A percentile compares a stretch with the other conserved stretches of the same genome.
Evolutionary conservation across 2,888 invertebrate genomes (phyloP).

Genomic region (Cantharis nigra): DNA sequence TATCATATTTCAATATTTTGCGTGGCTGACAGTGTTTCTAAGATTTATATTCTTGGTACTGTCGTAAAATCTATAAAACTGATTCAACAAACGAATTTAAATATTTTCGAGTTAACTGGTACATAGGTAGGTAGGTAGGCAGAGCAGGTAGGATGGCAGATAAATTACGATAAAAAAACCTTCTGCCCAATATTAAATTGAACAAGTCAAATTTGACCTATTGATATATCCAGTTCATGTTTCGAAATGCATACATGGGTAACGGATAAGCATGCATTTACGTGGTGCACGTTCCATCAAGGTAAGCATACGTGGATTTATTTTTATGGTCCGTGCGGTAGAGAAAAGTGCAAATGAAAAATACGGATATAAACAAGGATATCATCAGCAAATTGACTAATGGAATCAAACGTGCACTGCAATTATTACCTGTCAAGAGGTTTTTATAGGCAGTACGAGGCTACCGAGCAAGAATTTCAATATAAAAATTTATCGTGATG

Average conservation of each 20-base stretch:
- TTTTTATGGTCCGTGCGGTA: slow-evolving; percentile 33
- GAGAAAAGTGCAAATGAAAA: slow-evolving; percentile 23
- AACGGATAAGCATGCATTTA: slow-evolving; percentile 8
- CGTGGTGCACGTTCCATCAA: slow-evolving; percentile 32
- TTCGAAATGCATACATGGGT: not conserved
- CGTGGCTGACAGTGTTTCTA: slow-evolving; percentile 42
- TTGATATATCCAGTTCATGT: not conserved
- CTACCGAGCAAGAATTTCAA: slow-evolving; percentile 17
- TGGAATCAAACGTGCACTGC: slow-evolving; percentile 35
- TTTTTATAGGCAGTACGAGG: slow-evolving; percentile 30
- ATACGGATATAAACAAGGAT: slow-evolving; percentile 31
- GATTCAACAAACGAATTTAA: not conserved
- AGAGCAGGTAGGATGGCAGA: not conserved
- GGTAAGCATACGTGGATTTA: slow-evolving; percentile 37
- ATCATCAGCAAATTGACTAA: slow-evolving; percentile 23
- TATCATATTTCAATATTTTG: slow-evolving; percentile 52
- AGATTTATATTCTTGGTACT: slow-evolving; percentile 37
- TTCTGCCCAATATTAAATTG: not conserved
- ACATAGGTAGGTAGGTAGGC: not conserved
- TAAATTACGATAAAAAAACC: not conserved
- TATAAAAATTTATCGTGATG: not conserved
- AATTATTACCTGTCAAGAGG: slow-evolving; percentile 19
- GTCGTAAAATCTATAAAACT: slow-evolving; percentile 7
- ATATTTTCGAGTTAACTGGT: not conserved
- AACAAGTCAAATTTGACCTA: not conserved